phyloP scores from a whole-genome alignment of 2,797 vertebrate genomes.

The Coccyzus lansbergi region DNA sequence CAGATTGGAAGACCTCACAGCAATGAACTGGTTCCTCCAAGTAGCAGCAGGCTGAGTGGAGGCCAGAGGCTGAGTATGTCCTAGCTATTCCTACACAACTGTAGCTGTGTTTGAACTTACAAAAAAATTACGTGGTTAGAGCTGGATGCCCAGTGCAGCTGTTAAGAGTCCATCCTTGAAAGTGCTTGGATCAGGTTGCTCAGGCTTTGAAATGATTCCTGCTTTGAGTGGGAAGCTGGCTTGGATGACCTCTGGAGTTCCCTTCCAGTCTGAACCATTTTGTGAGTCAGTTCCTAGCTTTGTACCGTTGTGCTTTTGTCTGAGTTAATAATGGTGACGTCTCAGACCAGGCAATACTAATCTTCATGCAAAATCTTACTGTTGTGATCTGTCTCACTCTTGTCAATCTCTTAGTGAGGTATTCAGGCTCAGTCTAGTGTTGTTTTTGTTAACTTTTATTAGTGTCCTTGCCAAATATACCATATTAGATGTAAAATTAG shows the following conservation, averaged over 20 bases:
- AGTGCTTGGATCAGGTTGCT: not conserved
- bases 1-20: not conserved
- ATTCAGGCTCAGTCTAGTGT: not conserved
- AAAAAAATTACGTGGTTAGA: not conserved
- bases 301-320: not conserved
- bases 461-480: not conserved
- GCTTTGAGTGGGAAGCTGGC: not conserved
- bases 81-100: not conserved
- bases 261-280: not conserved
- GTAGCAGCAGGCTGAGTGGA: rapidly evolving
- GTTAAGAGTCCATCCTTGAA: not conserved
- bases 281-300: not conserved
- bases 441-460: not conserved
- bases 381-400: not conserved
- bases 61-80: not conserved
- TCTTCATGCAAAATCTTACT: not conserved
- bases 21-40: not conserved
- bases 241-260: not conserved
- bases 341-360: not conserved
- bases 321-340: not conserved
- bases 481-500: not conserved
- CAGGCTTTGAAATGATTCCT: not conserved
- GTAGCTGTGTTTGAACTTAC: not conserved
- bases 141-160: not conserved
- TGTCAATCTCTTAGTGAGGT: not conserved